Base-by-base conservation (phyloP, 2,797 vertebrate genomes). In the Aldrovandia affinis region DNA sequence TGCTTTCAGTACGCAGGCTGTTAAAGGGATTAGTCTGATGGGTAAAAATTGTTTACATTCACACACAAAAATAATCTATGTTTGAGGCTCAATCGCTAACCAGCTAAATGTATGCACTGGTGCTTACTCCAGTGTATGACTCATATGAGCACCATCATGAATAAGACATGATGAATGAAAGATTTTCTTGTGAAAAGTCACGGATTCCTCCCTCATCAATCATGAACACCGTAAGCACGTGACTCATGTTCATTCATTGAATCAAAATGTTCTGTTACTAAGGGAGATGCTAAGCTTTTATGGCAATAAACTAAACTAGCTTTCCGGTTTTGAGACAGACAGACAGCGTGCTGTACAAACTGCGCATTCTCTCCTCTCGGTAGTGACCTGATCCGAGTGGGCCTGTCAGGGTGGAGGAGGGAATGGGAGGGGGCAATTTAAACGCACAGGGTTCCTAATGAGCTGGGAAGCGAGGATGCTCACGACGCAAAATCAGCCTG, bases 401-500 rank as follows among this genome's bases (percentile, higher is more conserved):
- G 6, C 28, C 20, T n/a, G 80, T 61, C 33, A 25, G 8, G 12
- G 10, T 42, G 36, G 18, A 55, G 20, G 33, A 15, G 28, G 44
- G 55, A 47, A n/a, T 42, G 52, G 12, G 73, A 22, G 68, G 70
- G 47, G 42, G 73, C 18, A n/a, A 54, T 52, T 80, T 77, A 9
- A 22, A 47, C 22, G 25, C 22, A 77, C 39, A 77, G 22, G 30
- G 14, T 14, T 80, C 47, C 30, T 54, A n/a, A 25, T 22, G 14
- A 80, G 78, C 78, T 25, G 50, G 30, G 28, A 36, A 57, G 78
- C 12, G n/a, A 33, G 55, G 39, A 77, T 77, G 42, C 20, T 77
- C 73, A 25, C 22, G 42, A 77, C 42, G 44, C 73, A 85, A n/a
- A 83, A 85, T 80, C 77, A 82, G 87, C 39, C 54, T 65, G 22